Conservation (phyloP, 1,140 invertebrate genomes). For the Macrobrachium nipponense region DNA sequence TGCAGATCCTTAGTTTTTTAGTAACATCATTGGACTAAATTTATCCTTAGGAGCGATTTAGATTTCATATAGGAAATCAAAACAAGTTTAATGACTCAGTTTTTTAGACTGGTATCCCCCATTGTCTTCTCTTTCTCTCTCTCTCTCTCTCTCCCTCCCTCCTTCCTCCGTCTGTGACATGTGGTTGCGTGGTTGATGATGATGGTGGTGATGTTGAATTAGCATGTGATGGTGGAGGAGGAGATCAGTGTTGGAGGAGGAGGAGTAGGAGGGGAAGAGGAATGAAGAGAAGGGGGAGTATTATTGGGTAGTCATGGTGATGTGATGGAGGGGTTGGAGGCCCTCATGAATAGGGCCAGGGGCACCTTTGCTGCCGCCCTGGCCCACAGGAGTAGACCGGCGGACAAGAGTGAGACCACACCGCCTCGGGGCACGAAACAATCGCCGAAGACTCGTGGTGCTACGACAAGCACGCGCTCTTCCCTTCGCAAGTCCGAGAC, state of each 20-base stretch:
- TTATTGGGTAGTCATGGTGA: not conserved
- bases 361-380: constrained; percentile 11
- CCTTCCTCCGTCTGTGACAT: not conserved
- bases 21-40: no score
- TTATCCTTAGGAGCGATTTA: not conserved
- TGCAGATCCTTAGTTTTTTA: no score
- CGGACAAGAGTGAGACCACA: constrained; percentile 27
- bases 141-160: constrained; percentile 22
- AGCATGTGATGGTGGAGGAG: not conserved
- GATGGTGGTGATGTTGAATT: not conserved
- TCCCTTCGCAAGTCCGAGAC: not conserved
- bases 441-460: not conserved
- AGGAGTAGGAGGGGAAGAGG: constrained; percentile 16
- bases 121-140: constrained; percentile 15
- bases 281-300: not conserved
- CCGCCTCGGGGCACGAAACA: not conserved
- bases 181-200: not conserved
- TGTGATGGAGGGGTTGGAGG: constrained; percentile 28
- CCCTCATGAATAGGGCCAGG: constrained; percentile 12
- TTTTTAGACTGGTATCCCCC: not conserved
- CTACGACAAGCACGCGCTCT: not conserved
- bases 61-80: not conserved
- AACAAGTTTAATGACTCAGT: not conserved
- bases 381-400: not conserved
- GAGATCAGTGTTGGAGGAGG: not conserved